These are phyloP conservation scores for Sarcophaga bullata DNA, from an alignment of 1,140 invertebrate genomes.

Conservation along the genomic window DNA sequence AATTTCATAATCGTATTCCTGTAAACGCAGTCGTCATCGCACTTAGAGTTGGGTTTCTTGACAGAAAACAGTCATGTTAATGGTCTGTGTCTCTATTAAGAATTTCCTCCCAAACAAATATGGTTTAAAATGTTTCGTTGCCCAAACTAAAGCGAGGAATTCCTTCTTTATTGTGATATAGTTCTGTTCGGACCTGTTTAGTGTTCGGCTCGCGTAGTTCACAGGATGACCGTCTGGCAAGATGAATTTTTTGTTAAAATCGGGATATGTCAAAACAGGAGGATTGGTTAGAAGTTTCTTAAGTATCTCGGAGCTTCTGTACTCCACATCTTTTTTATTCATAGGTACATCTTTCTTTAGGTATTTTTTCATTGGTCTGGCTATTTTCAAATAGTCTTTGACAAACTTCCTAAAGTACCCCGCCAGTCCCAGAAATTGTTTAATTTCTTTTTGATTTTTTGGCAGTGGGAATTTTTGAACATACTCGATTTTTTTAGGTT, in stretches of 20 bases:
- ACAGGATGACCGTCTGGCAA: slow-evolving; percentile 56
- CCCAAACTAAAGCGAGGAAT: slow-evolving; percentile 63
- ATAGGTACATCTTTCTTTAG: too few relatives aligned
- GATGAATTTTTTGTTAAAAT: too few relatives aligned
- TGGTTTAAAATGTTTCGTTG: slow-evolving; percentile 61
- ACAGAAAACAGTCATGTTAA: slow-evolving; percentile 24
- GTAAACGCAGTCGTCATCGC: slow-evolving; percentile 24
- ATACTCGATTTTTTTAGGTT: too few relatives aligned
- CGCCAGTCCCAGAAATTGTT: too few relatives aligned
- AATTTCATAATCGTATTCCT: slow-evolving; percentile 38
- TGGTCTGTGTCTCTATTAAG: too few relatives aligned
- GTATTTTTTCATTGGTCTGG: too few relatives aligned
- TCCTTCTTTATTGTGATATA: slow-evolving; percentile 67
- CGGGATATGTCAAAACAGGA: too few relatives aligned
- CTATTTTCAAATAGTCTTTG: too few relatives aligned
- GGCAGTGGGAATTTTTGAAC: too few relatives aligned
- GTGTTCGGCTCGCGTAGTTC: slow-evolving; percentile 57
- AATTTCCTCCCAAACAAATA: slow-evolving; percentile 33
- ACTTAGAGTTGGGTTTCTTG: slow-evolving; percentile 30
- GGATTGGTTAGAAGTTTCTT: slow-evolving; percentile 3
- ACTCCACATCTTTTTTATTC: not conserved
- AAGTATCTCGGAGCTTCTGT: not conserved
- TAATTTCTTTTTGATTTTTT: too few relatives aligned
- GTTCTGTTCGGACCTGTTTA: slow-evolving; percentile 61
- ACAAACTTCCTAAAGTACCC: too few relatives aligned